Base-by-base conservation (phyloP, 2,888 invertebrate genomes). In the Chaitophorus viminalis region DNA sequence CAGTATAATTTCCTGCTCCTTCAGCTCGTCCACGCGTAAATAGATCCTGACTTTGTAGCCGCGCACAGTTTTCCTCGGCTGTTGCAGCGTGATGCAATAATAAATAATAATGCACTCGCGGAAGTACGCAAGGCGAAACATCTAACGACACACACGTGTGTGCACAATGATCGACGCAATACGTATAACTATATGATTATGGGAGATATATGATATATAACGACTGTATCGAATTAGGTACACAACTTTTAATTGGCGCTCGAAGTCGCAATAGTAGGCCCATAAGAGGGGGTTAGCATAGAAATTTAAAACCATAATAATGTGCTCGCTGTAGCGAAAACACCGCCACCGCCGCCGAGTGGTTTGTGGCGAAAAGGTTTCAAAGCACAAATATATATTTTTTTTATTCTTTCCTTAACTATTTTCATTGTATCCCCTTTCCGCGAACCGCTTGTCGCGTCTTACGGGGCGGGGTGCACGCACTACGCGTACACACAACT, bases 241-340 rank as follows among this genome's bases (percentile, higher is more conserved):
- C 18, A 31, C 72, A 33, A 72, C 72, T 72, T 72, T 72, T 72
- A 72, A 72, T 72, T 72, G 72, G 72, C 72, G 17, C 72, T 72
- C 33, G 72, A 72, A 33, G 31, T 21, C 33, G 36, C n/a, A n/a
- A n/a, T n/a, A n/a, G n/a, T n/a, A n/a, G n/a, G n/a, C n/a, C n/a
- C n/a, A n/a, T n/a, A n/a, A 5, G 39, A 39, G 8, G 31, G n/a
- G 72, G 17, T 14, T 18, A 33, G 17, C 72, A 18, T 31, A 72
- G 33, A 33, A 33, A n/a, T 68, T 39, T 39, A 72, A 25, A n/a
- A n/a, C n/a, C n/a, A 18, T 72, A 33, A 33, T 33, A 72, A 11
- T 68, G 29, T 18, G 33, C 18, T 72, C 72, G 33, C 17, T 17
- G 33, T 3, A 72, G 72, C 33, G 18, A 31, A 72, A 72, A 70